Base-by-base conservation (phyloP, 2,888 invertebrate genomes). In the Drosophila macrospina region DNA sequence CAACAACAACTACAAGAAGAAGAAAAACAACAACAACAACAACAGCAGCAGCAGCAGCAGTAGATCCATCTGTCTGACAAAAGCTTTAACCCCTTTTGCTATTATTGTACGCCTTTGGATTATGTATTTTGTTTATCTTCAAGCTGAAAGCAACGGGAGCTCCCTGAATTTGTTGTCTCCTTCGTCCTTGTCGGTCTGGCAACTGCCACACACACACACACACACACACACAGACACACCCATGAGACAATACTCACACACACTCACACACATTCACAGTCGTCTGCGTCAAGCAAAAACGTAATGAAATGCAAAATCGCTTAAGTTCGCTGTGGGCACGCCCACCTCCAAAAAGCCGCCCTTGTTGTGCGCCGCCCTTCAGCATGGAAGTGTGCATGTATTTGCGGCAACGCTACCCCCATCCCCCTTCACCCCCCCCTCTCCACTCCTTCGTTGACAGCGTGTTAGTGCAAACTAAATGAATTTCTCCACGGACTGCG, bases 381-480 rank as follows among this genome's bases (percentile, higher is more conserved):
- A 10, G 10, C n/a, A 34, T 5, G 15, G 15, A 45, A 36, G 57
- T 32, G 30, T 28, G 37, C 28, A 15, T 16, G 54, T 34, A 34
- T 55, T 26, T 56, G 44, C 39, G 36, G 36, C 62, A 42, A 47
- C 61, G 51, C 20, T 24, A n/a, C 42, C 8, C 28, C 42, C 8
- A 26, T 16, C 39, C 20, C 20, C 20, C 20, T 20, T 2, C 20
- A 1, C 20, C 1, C 1, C 3, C 20, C 20, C 20, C 20, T 2
- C 30, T 11, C 15, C 28, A 41, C n/a, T 10, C 66, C 60, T 62
- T 78, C 74, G 75, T 81, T 86, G 85, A 75, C 83, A 88, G 86
- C 89, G 90, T 90, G 90, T 90, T 89, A 88, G 90, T 90, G 89
- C 82, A 89, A 90, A 90, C 88, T 90, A 90, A 90, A 90, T 90